Percentiles rank a stretch among this genome's conserved stretches.
phyloP scores from a whole-genome alignment of 2,797 vertebrate species.

The Chiroxiphia lanceolata region DNA sequence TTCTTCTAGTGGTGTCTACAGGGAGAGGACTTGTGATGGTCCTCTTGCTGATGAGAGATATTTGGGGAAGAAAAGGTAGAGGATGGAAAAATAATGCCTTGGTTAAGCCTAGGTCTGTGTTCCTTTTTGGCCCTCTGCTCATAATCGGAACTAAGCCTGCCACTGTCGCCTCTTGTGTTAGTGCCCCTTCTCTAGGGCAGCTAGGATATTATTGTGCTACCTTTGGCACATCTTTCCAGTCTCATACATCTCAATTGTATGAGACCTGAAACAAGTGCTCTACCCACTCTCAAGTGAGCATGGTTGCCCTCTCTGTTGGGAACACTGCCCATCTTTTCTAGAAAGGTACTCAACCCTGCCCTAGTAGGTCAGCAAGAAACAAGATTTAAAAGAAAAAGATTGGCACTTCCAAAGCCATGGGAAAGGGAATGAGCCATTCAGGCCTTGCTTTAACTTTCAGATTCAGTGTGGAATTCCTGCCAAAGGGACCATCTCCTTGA shows the following conservation, averaged over 20 bases:
- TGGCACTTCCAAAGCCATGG: background rate
- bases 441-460: background rate
- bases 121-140: background rate
- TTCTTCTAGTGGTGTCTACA: background rate
- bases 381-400: background rate
- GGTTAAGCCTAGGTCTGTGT: background rate
- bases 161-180: background rate
- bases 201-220: background rate
- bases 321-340: background rate
- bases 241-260: background rate
- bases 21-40: background rate
- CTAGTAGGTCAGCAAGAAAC: background rate
- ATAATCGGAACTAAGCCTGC: background rate
- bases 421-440: background rate
- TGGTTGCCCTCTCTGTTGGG: background rate
- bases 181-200: background rate
- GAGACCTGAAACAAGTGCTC: background rate
- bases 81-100: background rate
- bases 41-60: background rate
- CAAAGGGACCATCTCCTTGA: background rate
- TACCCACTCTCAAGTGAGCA: rapidly evolving
- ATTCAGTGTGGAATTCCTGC: background rate
- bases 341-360: background rate
- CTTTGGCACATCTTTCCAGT: background rate
- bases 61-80: background rate